Base-by-base conservation (phyloP, 1,140 invertebrate species). In the Neocloeon triangulifer region DNA sequence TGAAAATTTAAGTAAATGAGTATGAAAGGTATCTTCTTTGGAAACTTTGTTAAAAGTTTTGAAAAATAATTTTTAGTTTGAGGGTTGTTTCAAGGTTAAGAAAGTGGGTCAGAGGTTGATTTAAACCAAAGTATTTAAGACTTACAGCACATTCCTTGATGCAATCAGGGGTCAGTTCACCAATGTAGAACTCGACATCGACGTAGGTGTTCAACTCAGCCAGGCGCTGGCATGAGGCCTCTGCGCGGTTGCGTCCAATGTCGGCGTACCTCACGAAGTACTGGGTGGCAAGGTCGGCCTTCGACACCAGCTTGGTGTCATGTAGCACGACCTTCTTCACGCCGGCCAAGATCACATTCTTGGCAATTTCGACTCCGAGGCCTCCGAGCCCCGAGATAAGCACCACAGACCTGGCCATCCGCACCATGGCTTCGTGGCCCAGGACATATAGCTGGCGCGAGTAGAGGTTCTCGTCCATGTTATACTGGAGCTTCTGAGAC, bases 321-420 rank as follows among this genome's bases (percentile, higher is more conserved):
- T 96, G 89, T 37, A 99, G 59, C 25, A 89, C 94, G 22, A 98
- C 91, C 16, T 86, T 92, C 52, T 94, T 92, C 15, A 98, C 92
- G 39, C 94, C 94, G 45, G 79, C 84, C 30, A 99, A 65, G 45
- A 97, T 91, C 36, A 99, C 73, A 59, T 99, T 99, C 58, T 99
- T 99, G 1, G 94, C 91, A 35, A 97, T 67, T 62, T 99, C 95
- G 7, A 98, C 76, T 9, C 95, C 95, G 19, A 99, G 66, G 30
- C 92, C 92, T 32, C 80, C 78, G 31, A 98, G 60, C 4, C 95
- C 95, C 6, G 77, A 91, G 31, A 99, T 75, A n/a, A 99, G 66
- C 10, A 99, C 76, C 51, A 91, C 85, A 19, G 88, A 88, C 30
- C 62, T 66, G 18, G 84, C 86, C 91, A 97, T 96, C 29, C 82